Evolutionary conservation across 2,113 vertebrate species (phyloP), one percentile per base, ranked within the genome.

Genomic region (Prionailurus viverrinus): DNA sequence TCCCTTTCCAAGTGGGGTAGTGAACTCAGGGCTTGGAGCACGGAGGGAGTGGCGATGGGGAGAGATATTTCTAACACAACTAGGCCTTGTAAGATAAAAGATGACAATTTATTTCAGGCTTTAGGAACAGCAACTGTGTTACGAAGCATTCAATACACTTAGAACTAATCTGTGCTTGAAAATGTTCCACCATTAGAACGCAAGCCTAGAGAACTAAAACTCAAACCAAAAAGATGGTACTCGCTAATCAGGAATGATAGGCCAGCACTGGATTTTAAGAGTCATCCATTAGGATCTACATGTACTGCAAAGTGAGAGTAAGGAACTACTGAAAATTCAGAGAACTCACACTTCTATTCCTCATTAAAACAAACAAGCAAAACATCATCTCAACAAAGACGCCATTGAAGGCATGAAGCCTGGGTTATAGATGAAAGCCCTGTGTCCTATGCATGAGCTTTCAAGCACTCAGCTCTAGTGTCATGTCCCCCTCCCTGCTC

Each of bases 121-220:
- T 71, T 39, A 66, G 80, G 69, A 29, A 36, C 27, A 94, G 87
- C 48, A 94, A 81, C 69, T 80, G 48, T 33, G 33, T 55, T 55
- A 53, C 13, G 48, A 94, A 89, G 87, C 96, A 69, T 84, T 45
- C 80, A 91, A 25, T 63, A 21, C 87, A 82, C 31, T 94, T 12
- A 80, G 73, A 92, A 87, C 69, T 21, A 33, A 68, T 65, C 45
- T 90, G 41, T 36, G 88, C 53, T 96, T 86, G 48, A 51, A 33
- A 66, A 90, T 27, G 16, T 55, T 66, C 68, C 88, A 29, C 25
- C 41, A 33, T 25, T 69, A 61, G 71, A 92, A 90, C 18, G 63
- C 29, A 83, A 19, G 84, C 33, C 71, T 66, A 68, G 48, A 84
- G 82, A 88, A 41, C 36, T 25, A 69, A 51, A 41, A 36, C 53